phyloP scores from a whole-genome alignment of 2,797 vertebrate species.

The Pempheris klunzingeri region DNA sequence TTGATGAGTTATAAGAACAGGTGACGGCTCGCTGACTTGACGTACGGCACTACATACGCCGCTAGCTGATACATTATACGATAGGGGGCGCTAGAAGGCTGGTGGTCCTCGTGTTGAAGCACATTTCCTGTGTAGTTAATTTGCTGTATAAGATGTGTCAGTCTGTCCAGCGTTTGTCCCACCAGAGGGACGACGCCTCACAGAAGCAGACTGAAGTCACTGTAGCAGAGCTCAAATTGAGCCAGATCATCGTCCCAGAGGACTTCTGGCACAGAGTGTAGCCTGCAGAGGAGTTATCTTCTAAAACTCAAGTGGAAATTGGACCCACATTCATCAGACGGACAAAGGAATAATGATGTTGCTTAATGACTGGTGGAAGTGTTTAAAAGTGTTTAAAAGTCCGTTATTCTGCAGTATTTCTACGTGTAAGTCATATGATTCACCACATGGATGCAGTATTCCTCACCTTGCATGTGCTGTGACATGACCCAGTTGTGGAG shows the following conservation, averaged over 20 bases:
- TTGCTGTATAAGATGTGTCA: constrained; percentile 10
- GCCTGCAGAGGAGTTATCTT: constrained; percentile 15
- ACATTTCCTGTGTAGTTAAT: not conserved
- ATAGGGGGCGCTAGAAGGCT: too few relatives aligned
- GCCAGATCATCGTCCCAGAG: constrained; percentile 36
- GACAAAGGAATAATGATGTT: not conserved
- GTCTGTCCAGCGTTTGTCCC: constrained; percentile 33
- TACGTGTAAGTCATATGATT: too few relatives aligned
- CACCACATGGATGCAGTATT: too few relatives aligned
- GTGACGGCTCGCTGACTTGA: too few relatives aligned
- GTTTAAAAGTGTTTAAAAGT: not conserved
- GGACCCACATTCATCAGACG: too few relatives aligned
- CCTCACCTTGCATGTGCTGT: constrained; percentile 98
- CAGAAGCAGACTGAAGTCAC: constrained; percentile 22
- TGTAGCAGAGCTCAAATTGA: constrained; percentile 60
- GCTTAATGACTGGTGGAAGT: not conserved
- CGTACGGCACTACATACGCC: too few relatives aligned
- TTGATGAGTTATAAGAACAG: too few relatives aligned
- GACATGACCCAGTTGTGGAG: constrained; percentile 99
- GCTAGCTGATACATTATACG: too few relatives aligned
- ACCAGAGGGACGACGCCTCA: not conserved
- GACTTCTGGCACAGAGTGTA: constrained; percentile 65
- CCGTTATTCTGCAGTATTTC: not conserved
- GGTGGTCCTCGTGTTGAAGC: too few relatives aligned
- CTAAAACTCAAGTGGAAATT: too few relatives aligned